phyloP scores from a whole-genome alignment of 1,140 invertebrate genomes.

The Akabosia matsudoensis region DNA sequence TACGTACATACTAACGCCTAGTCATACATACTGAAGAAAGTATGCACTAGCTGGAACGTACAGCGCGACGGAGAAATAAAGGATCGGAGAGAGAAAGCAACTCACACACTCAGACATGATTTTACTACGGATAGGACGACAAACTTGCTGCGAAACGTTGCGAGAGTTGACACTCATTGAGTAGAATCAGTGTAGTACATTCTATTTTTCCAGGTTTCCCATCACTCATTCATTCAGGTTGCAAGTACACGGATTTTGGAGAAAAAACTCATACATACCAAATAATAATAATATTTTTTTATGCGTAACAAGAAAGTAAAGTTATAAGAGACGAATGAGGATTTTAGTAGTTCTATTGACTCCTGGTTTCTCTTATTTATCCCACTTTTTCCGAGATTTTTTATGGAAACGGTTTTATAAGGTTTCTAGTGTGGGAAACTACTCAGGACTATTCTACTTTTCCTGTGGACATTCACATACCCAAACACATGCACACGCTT shows the following conservation, averaged over 20 bases:
- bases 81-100: background rate
- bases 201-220: background rate
- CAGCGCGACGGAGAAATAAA: background rate
- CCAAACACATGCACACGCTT: background rate
- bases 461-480: background rate
- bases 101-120: background rate
- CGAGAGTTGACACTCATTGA: conserved; percentile 13
- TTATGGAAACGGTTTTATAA: background rate
- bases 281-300: background rate
- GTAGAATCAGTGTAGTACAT: background rate
- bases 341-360: background rate
- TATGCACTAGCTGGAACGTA: background rate
- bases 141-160: background rate
- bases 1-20: too few species aligned
- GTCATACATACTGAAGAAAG: too few species aligned
- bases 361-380: background rate
- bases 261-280: background rate
- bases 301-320: background rate
- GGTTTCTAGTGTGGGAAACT: background rate
- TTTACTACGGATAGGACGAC: background rate
- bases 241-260: background rate
- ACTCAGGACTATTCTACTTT: background rate
- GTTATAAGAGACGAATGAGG: background rate
- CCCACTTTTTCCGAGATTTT: conserved; percentile 1
- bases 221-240: conserved; percentile 11